These are phyloP conservation scores for Rhinophrynus dorsalis DNA, from an alignment of 2,797 vertebrate genomes.

Conservation along the genomic window DNA sequence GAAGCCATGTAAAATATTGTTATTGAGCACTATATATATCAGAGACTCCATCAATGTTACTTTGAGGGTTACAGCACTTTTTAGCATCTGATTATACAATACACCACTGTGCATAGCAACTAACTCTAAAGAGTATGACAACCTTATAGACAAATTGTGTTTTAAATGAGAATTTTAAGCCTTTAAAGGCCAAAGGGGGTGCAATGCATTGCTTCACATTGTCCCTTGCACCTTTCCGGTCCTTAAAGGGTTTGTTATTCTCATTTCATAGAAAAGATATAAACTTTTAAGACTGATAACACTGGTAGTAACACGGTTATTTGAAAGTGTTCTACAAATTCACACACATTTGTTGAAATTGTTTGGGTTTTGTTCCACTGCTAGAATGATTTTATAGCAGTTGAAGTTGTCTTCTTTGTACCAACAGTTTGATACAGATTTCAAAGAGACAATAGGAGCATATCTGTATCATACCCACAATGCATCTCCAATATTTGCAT, in stretches of 20 bases:
- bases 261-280: too few species aligned
- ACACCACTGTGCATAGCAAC: neutral
- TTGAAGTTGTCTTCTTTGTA: neutral
- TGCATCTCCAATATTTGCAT: conserved; percentile 5
- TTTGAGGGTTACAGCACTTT: neutral
- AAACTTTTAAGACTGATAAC: too few species aligned
- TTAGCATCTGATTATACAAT: neutral
- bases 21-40: neutral
- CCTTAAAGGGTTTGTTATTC: too few species aligned
- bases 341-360: too few species aligned
- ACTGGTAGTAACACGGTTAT: too few species aligned
- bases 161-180: too few species aligned
- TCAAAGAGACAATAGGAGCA: neutral
- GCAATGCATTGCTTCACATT: too few species aligned
- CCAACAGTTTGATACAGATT: neutral
- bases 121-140: too few species aligned
- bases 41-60: neutral
- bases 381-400: neutral
- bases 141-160: too few species aligned
- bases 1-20: neutral
- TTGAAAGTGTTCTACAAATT: too few species aligned
- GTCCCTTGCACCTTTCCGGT: too few species aligned
- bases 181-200: too few species aligned
- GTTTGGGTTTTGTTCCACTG: neutral
- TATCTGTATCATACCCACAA: neutral